Evolutionary conservation across 1,140 invertebrate species (phyloP).

Genomic region (Stenopsyche tienmushanensis): DNA sequence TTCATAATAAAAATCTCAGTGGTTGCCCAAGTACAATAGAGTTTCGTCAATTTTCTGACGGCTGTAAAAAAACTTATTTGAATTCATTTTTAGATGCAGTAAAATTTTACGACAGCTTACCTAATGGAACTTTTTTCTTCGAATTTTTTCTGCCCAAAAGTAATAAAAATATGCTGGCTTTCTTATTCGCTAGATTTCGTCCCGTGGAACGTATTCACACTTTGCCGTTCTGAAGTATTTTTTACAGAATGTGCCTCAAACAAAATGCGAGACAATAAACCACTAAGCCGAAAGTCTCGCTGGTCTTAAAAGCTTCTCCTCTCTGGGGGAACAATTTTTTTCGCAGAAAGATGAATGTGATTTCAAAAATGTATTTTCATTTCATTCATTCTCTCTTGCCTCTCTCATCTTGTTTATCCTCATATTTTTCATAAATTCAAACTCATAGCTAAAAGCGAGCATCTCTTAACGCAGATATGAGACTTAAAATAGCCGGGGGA

Average conservation of each 20-base stretch:
- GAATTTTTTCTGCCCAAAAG: too few species aligned
- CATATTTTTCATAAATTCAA: slow-evolving; percentile 22
- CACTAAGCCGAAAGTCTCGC: slow-evolving; percentile 26
- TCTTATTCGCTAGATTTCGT: too few species aligned
- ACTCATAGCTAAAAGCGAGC: slow-evolving; percentile 4
- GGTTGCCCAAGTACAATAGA: too few species aligned
- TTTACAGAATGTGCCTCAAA: slow-evolving; percentile 26
- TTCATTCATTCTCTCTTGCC: slow-evolving; percentile 25
- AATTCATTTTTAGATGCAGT: too few species aligned
- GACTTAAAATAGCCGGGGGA: slow-evolving; percentile 1
- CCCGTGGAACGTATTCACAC: too few species aligned
- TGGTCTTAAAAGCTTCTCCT: slow-evolving; percentile 25
- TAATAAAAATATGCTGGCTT: too few species aligned
- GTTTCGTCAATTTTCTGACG: too few species aligned
- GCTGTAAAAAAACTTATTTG: too few species aligned
- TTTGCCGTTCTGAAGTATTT: too few species aligned
- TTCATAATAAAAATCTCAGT: too few species aligned
- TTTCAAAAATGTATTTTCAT: slow-evolving; percentile 31
- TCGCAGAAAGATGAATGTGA: slow-evolving; percentile 28
- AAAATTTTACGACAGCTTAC: too few species aligned
- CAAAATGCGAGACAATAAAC: slow-evolving; percentile 30
- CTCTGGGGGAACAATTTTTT: slow-evolving; percentile 13
- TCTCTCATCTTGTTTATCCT: slow-evolving; percentile 26
- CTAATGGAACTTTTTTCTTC: too few species aligned
- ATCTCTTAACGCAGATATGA: slow-evolving; percentile 14